Percentiles rank a stretch among this genome's conserved stretches.
These are phyloP conservation scores for Lobophora halterata DNA, from an alignment of 2,888 invertebrate genomes.

Conservation along the genomic window DNA sequence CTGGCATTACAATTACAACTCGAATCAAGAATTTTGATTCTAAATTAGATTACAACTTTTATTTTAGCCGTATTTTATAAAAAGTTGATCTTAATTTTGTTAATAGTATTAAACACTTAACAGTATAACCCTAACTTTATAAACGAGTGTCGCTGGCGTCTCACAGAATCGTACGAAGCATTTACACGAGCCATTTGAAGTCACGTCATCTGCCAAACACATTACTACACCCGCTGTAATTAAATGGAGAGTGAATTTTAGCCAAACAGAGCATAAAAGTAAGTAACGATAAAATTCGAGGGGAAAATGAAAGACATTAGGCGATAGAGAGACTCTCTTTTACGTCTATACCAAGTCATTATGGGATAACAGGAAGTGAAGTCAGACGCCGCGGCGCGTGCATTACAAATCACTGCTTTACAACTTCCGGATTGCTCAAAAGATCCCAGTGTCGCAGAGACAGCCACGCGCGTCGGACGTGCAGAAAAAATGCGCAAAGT, in stretches of 20 bases:
- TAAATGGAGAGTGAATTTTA: slow-evolving; percentile 71
- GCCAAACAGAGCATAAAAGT: slow-evolving; percentile 74
- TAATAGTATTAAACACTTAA: slow-evolving; percentile 16
- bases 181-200: slow-evolving; percentile 52
- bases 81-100: slow-evolving; percentile 5
- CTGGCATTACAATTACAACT: no score
- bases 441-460: slow-evolving; percentile 55
- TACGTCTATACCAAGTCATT: slow-evolving; percentile 54
- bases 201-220: slow-evolving; percentile 61
- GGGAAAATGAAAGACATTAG: slow-evolving; percentile 42
- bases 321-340: no score
- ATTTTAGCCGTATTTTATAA: no score
- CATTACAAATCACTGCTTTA: slow-evolving; percentile 82
- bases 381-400: slow-evolving; percentile 78
- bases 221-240: slow-evolving; percentile 61
- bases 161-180: slow-evolving; percentile 30
- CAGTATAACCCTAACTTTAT: slow-evolving; percentile 27
- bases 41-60: no score
- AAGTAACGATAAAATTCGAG: slow-evolving; percentile 45
- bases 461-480: slow-evolving; percentile 55
- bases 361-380: slow-evolving; percentile 69
- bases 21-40: no score
- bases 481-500: slow-evolving; percentile 54
- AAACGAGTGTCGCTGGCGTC: slow-evolving; percentile 26
- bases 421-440: slow-evolving; percentile 71